phyloP scores from a whole-genome alignment of 2,888 invertebrate genomes.

The Pyrrhosoma nymphula region DNA sequence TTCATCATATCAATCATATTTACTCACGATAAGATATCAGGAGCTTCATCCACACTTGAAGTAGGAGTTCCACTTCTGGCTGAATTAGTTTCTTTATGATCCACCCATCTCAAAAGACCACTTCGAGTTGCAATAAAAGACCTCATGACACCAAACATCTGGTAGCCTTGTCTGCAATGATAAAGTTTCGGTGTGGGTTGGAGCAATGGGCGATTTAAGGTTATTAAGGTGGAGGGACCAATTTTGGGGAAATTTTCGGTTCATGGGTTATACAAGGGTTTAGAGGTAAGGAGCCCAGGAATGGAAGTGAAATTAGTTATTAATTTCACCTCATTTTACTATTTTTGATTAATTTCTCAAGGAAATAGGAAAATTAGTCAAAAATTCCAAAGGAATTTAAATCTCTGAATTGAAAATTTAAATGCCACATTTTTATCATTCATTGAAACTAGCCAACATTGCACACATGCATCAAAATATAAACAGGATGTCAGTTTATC shows the following conservation, averaged over 20 bases:
- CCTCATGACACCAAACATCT: constrained; percentile 90
- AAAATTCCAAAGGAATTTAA: background rate
- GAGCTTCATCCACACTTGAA: background rate
- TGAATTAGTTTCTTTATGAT: constrained; percentile 79
- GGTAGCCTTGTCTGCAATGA: constrained; percentile 91
- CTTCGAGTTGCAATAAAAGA: constrained; percentile 95
- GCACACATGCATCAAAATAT: background rate
- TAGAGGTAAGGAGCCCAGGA: constrained; percentile 56
- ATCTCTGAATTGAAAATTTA: background rate
- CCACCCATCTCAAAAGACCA: constrained; percentile 93
- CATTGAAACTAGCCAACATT: background rate
- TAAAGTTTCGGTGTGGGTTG: constrained; percentile 69
- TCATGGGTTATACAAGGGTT: constrained; percentile 40
- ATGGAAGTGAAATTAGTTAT: constrained; percentile 66
- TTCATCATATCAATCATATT: background rate
- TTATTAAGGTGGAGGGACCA: constrained; percentile 48
- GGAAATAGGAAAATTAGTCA: constrained; percentile 23
- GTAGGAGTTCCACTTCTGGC: constrained; percentile 5
- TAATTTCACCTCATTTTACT: constrained; percentile 60
- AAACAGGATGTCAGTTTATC: background rate
- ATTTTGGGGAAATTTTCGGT: constrained; percentile 50
- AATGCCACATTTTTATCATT: background rate
- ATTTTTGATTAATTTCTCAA: constrained; percentile 60
- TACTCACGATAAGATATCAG: constrained; percentile 29
- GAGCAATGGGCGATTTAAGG: constrained; percentile 59